Base-by-base conservation (phyloP, 2,888 invertebrate genomes). In the Dynastes grantii region DNA sequence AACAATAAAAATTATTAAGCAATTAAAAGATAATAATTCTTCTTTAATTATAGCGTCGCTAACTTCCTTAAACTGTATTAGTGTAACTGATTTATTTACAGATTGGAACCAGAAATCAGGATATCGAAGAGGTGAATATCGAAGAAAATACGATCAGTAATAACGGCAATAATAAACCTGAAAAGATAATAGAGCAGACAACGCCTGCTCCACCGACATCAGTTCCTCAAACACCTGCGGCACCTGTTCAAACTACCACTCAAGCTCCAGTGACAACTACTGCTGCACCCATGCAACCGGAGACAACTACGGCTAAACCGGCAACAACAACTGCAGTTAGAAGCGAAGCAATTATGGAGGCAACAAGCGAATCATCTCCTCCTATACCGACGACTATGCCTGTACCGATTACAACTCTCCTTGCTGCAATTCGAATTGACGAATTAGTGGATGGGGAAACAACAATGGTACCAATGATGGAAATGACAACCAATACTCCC, bases 391-490 rank as follows among this genome's bases (percentile, higher is more conserved):
- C 29, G 16, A 37, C 53, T n/a, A 64, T 29, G 5, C 13, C 32
- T 9, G 49, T 13, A 37, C 51, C 53, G n/a, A 29, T n/a, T 3
- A 45, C 73, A 37, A 55, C 73, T 45, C 58, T 40, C 3, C 29
- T 73, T 22, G 73, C 73, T 3, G 73, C 73, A 11, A 73, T 73
- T 40, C 32, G 73, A 40, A 73, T 73, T 40, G 73, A 73, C 8
- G 73, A 73, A 58, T 58, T 73, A 22, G 58, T n/a, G 16, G 73
- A 73, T 16, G 40, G 8, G n/a, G 68, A 77, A 61, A 77, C 68
- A 45, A 70, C 61, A 49, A 40, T 70, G 90, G 80, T 71, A 87
- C 8, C 58, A 40, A 58, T 58, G 9, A 6, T 58, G 9, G 73
- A 73, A 5, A 58, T 16, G 37, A 58, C 58, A 1, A 71, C 55